These are phyloP conservation scores for Fragum whitleyi DNA, from an alignment of 2,888 invertebrate species.

Conservation along the genomic window DNA sequence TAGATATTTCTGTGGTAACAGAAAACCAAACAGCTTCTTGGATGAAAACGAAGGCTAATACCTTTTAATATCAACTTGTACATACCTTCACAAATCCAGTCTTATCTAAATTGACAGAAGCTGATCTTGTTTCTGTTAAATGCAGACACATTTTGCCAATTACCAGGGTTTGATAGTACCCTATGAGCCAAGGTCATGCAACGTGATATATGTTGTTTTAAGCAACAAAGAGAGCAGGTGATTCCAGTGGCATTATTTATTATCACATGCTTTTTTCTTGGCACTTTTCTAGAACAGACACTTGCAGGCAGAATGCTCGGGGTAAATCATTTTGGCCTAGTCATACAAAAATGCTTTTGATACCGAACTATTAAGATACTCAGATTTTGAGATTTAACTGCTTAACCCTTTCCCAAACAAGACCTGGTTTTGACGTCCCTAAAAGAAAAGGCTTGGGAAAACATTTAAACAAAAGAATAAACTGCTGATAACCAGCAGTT, in stretches of 20 bases:
- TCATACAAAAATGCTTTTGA: no score
- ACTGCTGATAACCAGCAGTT: no score
- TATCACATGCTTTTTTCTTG: not conserved
- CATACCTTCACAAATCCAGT: not conserved
- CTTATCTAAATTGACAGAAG: slow-evolving; percentile 12
- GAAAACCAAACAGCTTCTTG: no score
- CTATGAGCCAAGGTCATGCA: slow-evolving; percentile 1
- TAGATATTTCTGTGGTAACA: no score
- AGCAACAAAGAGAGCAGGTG: not conserved
- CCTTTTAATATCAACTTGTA: not conserved
- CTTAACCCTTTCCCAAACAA: no score
- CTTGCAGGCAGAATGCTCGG: not conserved
- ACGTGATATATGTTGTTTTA: not conserved
- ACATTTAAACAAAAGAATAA: no score
- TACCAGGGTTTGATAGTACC: not conserved
- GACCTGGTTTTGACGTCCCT: no score
- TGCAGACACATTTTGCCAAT: slow-evolving; percentile 25
- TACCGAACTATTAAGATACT: no score
- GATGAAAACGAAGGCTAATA: not conserved
- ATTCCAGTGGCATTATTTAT: not conserved
- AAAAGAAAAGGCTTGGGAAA: no score
- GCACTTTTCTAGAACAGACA: not conserved
- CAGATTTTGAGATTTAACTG: no score
- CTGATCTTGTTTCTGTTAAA: slow-evolving; percentile 1
- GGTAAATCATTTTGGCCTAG: no score